These are phyloP conservation scores for Lochmaea crataegi DNA, from an alignment of 2,888 invertebrate genomes.

Conservation along the genomic window DNA sequence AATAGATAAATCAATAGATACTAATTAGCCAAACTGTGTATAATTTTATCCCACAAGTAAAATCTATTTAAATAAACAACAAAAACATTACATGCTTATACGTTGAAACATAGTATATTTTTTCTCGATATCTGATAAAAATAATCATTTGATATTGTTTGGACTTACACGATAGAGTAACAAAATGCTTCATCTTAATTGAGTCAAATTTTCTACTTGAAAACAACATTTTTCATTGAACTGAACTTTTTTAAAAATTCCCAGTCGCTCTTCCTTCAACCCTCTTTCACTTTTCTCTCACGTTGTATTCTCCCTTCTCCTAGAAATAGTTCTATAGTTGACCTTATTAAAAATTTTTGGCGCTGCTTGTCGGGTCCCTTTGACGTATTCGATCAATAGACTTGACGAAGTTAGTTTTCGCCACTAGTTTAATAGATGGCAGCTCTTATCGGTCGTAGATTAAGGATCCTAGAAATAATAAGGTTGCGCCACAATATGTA, in stretches of 20 bases:
- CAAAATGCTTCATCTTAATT: too few relatives aligned
- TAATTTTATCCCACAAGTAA: too few relatives aligned
- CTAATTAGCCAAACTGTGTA: too few relatives aligned
- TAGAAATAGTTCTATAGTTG: constrained; percentile 44
- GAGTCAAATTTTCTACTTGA: too few relatives aligned
- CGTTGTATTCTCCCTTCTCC: constrained; percentile 3
- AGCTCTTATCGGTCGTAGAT: constrained; percentile 33
- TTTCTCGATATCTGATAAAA: too few relatives aligned
- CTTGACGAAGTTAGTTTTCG: constrained; percentile 51
- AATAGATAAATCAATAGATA: too few relatives aligned
- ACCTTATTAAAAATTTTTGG: constrained; percentile 43
- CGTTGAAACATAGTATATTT: too few relatives aligned
- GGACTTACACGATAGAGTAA: too few relatives aligned
- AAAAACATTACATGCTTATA: too few relatives aligned
- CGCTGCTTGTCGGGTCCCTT: constrained; percentile 52
- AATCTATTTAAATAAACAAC: too few relatives aligned
- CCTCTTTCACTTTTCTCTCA: not conserved
- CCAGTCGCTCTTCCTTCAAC: not conserved
- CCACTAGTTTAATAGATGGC: constrained; percentile 61
- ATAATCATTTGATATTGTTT: too few relatives aligned
- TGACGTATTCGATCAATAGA: constrained; percentile 21
- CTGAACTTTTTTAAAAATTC: not conserved
- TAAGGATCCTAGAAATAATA: constrained; percentile 7
- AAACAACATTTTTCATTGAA: not conserved
- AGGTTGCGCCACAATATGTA: constrained; percentile 5